phyloP scores from a whole-genome alignment of 2,888 invertebrate genomes.

The Neocrepidodera transversa region DNA sequence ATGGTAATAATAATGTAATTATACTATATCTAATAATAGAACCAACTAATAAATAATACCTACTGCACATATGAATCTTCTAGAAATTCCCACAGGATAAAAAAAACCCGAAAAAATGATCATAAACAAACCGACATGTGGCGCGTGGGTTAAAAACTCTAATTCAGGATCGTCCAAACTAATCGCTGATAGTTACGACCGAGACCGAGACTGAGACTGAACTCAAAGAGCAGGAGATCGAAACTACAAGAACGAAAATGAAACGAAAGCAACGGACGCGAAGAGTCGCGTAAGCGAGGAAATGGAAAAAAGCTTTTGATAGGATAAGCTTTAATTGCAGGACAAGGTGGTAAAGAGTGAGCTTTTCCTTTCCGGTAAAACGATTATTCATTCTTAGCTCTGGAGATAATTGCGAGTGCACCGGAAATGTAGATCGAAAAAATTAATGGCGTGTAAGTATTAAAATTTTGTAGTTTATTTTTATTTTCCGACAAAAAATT shows the following conservation, averaged over 20 bases:
- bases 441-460: no score
- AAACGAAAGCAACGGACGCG: not conserved
- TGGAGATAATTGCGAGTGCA: no score
- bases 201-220: not conserved
- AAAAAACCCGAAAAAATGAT: not conserved
- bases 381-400: no score
- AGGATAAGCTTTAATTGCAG: conserved; percentile 3
- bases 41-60: no score
- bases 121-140: not conserved
- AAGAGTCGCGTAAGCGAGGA: not conserved
- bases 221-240: conserved; percentile 2
- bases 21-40: no score
- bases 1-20: no score
- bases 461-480: no score
- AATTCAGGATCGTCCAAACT: conserved; percentile 1
- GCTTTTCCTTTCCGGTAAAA: not conserved
- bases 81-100: not conserved
- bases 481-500: no score
- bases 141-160: not conserved
- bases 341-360: not conserved
- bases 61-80: no score
- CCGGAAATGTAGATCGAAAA: no score
- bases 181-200: conserved; percentile 7
- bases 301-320: not conserved
- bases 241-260: not conserved